phyloP scores from a whole-genome alignment of 2,113 vertebrate species.

The Arvicanthis niloticus region DNA sequence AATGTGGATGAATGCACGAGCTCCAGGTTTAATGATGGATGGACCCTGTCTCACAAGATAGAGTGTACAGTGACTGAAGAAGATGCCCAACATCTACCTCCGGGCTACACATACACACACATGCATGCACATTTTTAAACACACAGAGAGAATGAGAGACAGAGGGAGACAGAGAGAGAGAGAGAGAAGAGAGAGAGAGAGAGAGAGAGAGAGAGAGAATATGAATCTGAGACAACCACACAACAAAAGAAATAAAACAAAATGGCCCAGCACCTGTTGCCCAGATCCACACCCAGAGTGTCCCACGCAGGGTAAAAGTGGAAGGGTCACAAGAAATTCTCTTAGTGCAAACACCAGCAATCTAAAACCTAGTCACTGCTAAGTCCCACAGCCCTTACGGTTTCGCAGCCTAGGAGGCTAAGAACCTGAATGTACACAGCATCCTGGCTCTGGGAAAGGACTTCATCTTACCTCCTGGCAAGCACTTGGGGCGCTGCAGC shows the following conservation, averaged over 20 bases:
- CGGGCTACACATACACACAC: neutral
- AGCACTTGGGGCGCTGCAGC: neutral
- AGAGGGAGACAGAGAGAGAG: neutral
- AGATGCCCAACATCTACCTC: neutral
- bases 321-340: neutral
- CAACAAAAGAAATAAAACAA: neutral
- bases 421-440: neutral
- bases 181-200: no score
- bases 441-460: neutral
- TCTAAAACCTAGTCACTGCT: neutral
- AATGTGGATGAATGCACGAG: no score
- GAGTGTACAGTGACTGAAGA: neutral
- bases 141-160: neutral
- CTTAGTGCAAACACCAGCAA: neutral
- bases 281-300: neutral
- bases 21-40: neutral
- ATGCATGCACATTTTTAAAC: neutral
- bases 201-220: neutral
- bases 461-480: neutral
- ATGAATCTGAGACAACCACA: neutral
- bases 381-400: neutral
- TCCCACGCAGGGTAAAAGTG: neutral
- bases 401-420: neutral
- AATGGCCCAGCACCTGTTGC: neutral
- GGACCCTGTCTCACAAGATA: neutral